Base-by-base conservation (phyloP, 2,888 invertebrate genomes). In the Frankliniella fusca region DNA sequence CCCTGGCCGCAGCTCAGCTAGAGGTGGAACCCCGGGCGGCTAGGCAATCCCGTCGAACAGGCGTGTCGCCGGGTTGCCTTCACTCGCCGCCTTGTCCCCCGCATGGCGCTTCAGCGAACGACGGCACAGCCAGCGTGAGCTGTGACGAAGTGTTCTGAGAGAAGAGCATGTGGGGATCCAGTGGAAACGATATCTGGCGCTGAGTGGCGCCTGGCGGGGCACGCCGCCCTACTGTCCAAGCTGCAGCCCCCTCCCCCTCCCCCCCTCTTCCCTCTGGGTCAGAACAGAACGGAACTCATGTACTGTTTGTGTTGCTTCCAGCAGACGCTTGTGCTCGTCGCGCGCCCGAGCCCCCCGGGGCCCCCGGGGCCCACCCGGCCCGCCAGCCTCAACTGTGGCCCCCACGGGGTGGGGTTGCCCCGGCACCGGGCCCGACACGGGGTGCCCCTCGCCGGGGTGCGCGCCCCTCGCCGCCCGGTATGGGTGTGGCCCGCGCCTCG, bases 261-360 rank as follows among this genome's bases (percentile, higher is more conserved):
- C n/a, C 2, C 70, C 23, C 70, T 7, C 70, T n/a, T 20, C 70
- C 70, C 70, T 2, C 8, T 9, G 2, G 18, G 61, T 18, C 61
- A 3, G 61, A 11, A 11, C 61, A 15, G 12, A 11, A 23, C 70
- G 27, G 70, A 27, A 76, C 70, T 76, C 70, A 76, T 76, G 70
- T 76, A 9, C 70, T 76, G 70, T 76, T 76, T 76, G 12, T 76
- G 70, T 76, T 76, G 70, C 70, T 76, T 76, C 23, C 70, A 61
- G 61, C 70, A 61, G 61, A 61, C 61, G 61, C 61, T 18, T 18
- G n/a, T 76, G 70, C 70, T 23, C 10, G 65, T 23, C n/a, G 23
- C 7, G 70, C 27, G 11, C 23, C 23, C 70, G 70, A 12, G 23
- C 54, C 15, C 12, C 70, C 70, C 70, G 38, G 2, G 27, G 0